Base-by-base conservation (phyloP, 2,888 invertebrate species). In the Parelbella ahira region DNA sequence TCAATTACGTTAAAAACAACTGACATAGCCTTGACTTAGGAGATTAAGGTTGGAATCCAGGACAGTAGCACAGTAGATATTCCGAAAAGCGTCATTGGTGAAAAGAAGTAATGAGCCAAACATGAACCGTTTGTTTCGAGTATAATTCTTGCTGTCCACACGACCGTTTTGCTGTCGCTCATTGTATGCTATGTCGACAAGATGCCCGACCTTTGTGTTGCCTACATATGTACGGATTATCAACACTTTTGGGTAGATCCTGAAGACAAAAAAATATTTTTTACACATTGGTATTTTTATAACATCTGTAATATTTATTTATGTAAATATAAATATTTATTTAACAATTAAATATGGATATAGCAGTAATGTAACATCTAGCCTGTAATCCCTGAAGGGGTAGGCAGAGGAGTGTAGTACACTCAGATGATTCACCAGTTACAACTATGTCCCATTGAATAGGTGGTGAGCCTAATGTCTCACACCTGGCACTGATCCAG, bases 41-140 rank as follows among this genome's bases (percentile, higher is more conserved):
- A 88, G 63, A 32, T 83, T 70, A 0, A 65, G 42, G 48, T 51
- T 70, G 0, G 80, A 75, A 56, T 91, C 90, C 2, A 89, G 77
- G 25, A 95, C 92, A 19, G 91, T 91, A 0, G 91, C 95, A 58
- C 95, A 90, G 45, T 92, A 69, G 19, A 94, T 78, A 1, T 90
- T 90, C 15, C 89, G 71, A 68, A 96, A 96, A 41, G 91, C 82
- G 61, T 93, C 90, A 13, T 75, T 76, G 0, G 94, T 93, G 30
- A 97, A 91, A 42, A 93, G 90, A 0, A 96, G 66, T 8, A 96
- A 73, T 0, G 94, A 91, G 0, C 95, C 95, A 61, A 80, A 91
- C 80, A 93, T 90, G 11, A 94, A 89, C 44, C 91, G 79, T 54
- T 91, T 91, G 45, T 58, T 72, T 39, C 57, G 53, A 0, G 62